phyloP scores from a whole-genome alignment of 1,140 invertebrate genomes.

The Aplysia californica region DNA sequence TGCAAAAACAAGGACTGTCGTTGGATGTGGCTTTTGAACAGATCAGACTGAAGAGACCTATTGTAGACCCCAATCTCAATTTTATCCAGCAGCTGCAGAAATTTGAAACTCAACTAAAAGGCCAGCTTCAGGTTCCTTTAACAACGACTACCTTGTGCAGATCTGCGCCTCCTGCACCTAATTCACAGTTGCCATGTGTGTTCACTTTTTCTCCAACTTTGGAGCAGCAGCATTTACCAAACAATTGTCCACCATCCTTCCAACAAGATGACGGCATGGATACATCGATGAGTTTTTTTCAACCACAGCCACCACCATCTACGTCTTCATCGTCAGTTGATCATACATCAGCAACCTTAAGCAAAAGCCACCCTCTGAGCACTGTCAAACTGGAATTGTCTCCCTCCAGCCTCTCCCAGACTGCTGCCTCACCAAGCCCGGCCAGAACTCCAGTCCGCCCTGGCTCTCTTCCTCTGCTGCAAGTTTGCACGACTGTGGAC shows the following conservation, averaged over 20 bases:
- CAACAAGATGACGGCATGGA: too few species aligned
- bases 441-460: neutral
- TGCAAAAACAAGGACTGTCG: constrained; percentile 84
- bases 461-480: constrained; percentile 1
- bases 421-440: neutral
- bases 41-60: constrained; percentile 84
- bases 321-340: neutral
- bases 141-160: neutral
- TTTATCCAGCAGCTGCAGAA: constrained; percentile 74
- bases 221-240: neutral
- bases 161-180: neutral
- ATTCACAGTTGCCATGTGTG: neutral
- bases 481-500: constrained; percentile 7
- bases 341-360: neutral
- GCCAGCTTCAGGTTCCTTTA: neutral
- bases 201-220: constrained; percentile 1
- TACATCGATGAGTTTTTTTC: neutral
- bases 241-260: neutral
- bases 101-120: constrained; percentile 64
- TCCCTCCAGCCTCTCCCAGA: neutral
- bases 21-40: constrained; percentile 89
- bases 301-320: neutral
- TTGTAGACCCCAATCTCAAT: constrained; percentile 88
- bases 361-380: neutral
- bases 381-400: neutral